Evolutionary conservation across 2,888 invertebrate species (phyloP), one percentile per base, ranked within the genome.

Genomic region (Stomorhina lunata): DNA sequence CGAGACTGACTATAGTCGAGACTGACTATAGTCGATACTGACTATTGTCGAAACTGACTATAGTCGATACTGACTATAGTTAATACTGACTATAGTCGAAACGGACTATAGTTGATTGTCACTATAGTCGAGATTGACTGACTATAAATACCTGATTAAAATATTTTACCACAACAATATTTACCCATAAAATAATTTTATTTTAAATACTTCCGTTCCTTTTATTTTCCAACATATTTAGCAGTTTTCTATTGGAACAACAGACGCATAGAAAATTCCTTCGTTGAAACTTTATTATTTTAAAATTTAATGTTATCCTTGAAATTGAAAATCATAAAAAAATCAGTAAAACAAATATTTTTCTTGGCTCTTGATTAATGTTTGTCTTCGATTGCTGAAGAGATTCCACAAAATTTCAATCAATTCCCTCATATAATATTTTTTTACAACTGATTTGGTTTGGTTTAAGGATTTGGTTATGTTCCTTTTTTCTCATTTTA

Each of bases 291-390:
- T 71, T 63, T 72, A 40, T 71, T 79, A 69, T 65, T 71, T 65
- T 43, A 59, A 66, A 59, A 53, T 43, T 72, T 68, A 68, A 68
- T 80, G 6, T 59, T 73, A 66, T 80, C 59, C 66, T 73, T 66
- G 50, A 73, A 80, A 80, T 50, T 59, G 50, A 61, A 76, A 66
- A 68, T 68, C 59, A 37, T 29, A 76, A 50, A 76, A 59, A 73
- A 65, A n/a, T n/a, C 40, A 43, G 50, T 66, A 72, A 66, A 73
- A 68, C 40, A 72, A 80, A 80, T 80, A 80, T 73, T 80, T 61
- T 72, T 50, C 59, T 73, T 72, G 50, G 50, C 50, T 80, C 43
- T 40, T 80, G 79, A 80, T 80, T 72, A 80, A 66, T 80, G 59
- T 80, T 80, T 80, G 43, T 29, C 59, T 80, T 80, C 5, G 32